phyloP scores from a whole-genome alignment of 2,113 vertebrate species.

The Eleginops maclovinus region DNA sequence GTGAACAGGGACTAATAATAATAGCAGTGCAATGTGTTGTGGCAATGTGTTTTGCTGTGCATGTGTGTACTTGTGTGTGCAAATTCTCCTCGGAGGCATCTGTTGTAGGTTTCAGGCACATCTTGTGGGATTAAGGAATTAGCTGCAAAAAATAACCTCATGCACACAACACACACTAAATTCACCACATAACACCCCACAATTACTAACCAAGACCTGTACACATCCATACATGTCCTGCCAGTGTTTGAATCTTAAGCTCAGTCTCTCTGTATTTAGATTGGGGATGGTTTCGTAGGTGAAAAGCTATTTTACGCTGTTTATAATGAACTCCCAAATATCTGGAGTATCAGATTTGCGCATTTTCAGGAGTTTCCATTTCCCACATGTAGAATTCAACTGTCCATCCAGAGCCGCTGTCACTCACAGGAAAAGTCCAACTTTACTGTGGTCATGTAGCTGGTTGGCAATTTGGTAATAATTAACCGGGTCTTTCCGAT shows the following conservation, averaged over 20 bases:
- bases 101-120: constrained; percentile 58
- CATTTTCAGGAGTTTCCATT: no score
- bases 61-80: constrained; percentile 10
- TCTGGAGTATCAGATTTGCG: no score
- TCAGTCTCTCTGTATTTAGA: constrained; percentile 21
- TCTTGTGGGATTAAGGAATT: constrained; percentile 62
- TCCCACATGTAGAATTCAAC: no score
- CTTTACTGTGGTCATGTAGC: no score
- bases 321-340: no score
- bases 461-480: no score
- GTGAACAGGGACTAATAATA: constrained; percentile 25
- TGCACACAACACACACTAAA: no score
- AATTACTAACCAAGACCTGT: constrained; percentile 30
- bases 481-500: no score
- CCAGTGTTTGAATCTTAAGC: neutral
- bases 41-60: constrained; percentile 20
- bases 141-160: constrained; percentile 58
- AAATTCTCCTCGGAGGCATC: constrained; percentile 39
- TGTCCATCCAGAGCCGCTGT: no score
- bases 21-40: constrained; percentile 30
- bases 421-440: no score
- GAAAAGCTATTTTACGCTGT: neutral
- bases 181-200: constrained; percentile 22
- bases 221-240: constrained; percentile 41
- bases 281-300: constrained; percentile 29